These are phyloP conservation scores for Aleiodes sp. DNA, from an alignment of 1,140 invertebrate genomes.

Conservation along the genomic window DNA sequence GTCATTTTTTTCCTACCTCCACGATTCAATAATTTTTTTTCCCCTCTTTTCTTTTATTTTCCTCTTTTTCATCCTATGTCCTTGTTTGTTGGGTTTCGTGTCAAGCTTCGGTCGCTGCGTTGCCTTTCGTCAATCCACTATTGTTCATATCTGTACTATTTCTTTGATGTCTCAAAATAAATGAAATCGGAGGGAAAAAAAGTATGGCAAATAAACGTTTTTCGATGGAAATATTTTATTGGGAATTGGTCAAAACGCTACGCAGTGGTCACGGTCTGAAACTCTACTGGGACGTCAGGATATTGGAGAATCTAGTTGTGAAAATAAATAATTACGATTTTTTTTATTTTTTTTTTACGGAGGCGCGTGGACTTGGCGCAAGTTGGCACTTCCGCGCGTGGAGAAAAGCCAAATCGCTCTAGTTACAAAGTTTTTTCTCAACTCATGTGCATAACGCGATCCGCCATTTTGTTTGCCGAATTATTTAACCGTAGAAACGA, in stretches of 20 bases:
- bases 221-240: not conserved
- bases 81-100: slow-evolving; percentile 57
- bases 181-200: slow-evolving; percentile 37
- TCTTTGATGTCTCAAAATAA: not conserved
- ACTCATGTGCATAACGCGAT: too few relatives aligned
- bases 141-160: slow-evolving; percentile 29
- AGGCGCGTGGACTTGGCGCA: too few relatives aligned
- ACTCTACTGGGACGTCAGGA: slow-evolving; percentile 33
- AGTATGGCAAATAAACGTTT: slow-evolving; percentile 21
- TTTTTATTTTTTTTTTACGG: too few relatives aligned
- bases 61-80: slow-evolving; percentile 35
- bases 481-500: too few relatives aligned
- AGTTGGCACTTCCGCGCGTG: too few relatives aligned
- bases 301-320: slow-evolving; percentile 2
- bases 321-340: not conserved
- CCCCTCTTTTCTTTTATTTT: slow-evolving; percentile 55
- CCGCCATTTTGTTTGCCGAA: too few relatives aligned
- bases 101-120: slow-evolving; percentile 64
- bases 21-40: slow-evolving; percentile 28
- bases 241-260: slow-evolving; percentile 60
- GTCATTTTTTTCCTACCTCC: slow-evolving; percentile 18
- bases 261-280: slow-evolving; percentile 60
- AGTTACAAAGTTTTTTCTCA: too few relatives aligned
- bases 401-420: too few relatives aligned
- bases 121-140: slow-evolving; percentile 62